Conservation (phyloP, 2,797 vertebrate genomes). For the Craterocephalus amniculus region DNA sequence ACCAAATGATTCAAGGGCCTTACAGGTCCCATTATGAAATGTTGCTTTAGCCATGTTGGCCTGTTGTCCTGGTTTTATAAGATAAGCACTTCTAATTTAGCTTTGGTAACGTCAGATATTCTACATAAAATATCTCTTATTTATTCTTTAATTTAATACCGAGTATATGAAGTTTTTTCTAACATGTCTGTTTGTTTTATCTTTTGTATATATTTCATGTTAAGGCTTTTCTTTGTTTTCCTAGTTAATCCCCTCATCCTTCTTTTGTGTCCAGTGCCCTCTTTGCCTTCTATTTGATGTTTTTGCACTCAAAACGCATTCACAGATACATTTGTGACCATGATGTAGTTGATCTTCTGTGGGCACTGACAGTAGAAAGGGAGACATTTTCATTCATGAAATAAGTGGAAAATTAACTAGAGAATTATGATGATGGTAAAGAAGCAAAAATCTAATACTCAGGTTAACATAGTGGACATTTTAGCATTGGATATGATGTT, state of each 20-base stretch:
- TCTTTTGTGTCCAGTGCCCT: conserved; percentile 45
- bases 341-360: conserved; percentile 25
- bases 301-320: conserved; percentile 54
- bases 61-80: conserved; percentile 30
- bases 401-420: not conserved
- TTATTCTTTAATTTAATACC: conserved; percentile 77
- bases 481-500: conserved; percentile 16
- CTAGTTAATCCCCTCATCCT: conserved; percentile 32
- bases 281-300: conserved; percentile 47
- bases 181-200: conserved; percentile 42
- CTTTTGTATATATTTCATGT: conserved; percentile 55
- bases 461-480: conserved; percentile 51
- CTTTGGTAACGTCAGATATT: conserved; percentile 53
- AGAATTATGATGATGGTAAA: not conserved
- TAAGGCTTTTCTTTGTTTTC: conserved; percentile 27
- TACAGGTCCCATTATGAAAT: conserved; percentile 11
- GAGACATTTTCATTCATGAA: not conserved
- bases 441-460: conserved; percentile 52
- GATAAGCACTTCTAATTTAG: conserved; percentile 67
- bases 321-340: conserved; percentile 30
- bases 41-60: conserved; percentile 34
- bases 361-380: not conserved
- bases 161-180: conserved; percentile 55
- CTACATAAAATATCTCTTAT: conserved; percentile 67
- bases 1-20: conserved; percentile 53